Evolutionary conservation across 2,888 invertebrate genomes (phyloP).

Genomic region (Heteromurus nitidus): DNA sequence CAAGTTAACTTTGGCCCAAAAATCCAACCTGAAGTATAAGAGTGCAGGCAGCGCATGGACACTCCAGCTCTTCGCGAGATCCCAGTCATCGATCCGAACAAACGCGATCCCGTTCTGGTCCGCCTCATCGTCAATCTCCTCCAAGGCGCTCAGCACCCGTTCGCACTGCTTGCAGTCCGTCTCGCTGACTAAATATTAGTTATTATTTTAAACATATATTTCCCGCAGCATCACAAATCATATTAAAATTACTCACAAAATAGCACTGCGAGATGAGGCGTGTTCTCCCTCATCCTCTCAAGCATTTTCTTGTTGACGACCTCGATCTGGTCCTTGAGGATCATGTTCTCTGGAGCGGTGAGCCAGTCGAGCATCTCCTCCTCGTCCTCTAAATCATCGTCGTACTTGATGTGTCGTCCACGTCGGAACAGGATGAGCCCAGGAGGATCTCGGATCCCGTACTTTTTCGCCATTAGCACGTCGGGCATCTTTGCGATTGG

Average conservation of each 20-base stretch:
- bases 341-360: constrained; percentile 95
- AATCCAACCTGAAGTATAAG: constrained; percentile 91
- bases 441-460: constrained; percentile 83
- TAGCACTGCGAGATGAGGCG: constrained; percentile 93
- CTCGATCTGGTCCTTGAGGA: constrained; percentile 93
- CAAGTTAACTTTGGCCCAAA: too few relatives aligned
- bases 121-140: constrained; percentile 91
- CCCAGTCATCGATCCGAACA: constrained; percentile 92
- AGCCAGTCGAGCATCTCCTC: constrained; percentile 93
- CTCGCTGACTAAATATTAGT: constrained; percentile 85
- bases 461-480: constrained; percentile 91
- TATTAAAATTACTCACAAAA: constrained; percentile 78
- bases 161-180: constrained; percentile 93
- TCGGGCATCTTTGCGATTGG: constrained; percentile 92
- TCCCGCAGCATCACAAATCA: background rate
- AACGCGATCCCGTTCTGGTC: constrained; percentile 88
- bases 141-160: constrained; percentile 89
- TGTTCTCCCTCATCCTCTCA: constrained; percentile 89
- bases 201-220: background rate
- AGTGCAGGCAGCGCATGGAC: constrained; percentile 94
- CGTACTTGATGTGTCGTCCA: constrained; percentile 92
- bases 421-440: constrained; percentile 94
- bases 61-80: constrained; percentile 90
- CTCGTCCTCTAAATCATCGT: constrained; percentile 93
- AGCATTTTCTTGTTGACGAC: constrained; percentile 95